Evolutionary conservation across 2,113 vertebrate genomes (phyloP), one percentile per base, ranked within the genome.

Genomic region (Catharus fuscescens): DNA sequence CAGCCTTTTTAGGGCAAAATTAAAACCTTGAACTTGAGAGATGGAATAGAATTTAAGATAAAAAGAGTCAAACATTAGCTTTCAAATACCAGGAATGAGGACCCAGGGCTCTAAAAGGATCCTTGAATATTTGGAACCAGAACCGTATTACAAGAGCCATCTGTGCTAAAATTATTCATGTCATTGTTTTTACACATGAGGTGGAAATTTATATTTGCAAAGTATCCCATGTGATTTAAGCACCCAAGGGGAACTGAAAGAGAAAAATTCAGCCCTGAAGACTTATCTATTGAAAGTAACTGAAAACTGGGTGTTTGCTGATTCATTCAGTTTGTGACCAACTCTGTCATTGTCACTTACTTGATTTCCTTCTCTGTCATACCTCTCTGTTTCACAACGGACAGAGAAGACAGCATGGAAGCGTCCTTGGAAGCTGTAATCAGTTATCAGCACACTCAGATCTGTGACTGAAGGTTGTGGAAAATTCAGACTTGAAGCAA

Each of bases 141-240:
- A 90, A 47, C 12, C 79, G 24, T 50, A 15, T 76, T 67, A 60
- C n/a, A 76, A 92, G 79, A 94, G 36, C 40, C 50, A 77, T 85
- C 74, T 82, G 48, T 76, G 62, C 48, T 86, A 60, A 76, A 93
- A 72, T 61, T 69, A 48, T 77, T 80, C 26, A n/a, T 48, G 40
- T 85, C 40, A 26, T 60, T 72, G 59, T 54, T 86, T 86, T 88
- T 65, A 57, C 21, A 80, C 23, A 52, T 1, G 1, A 84, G 38
- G 56, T 82, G 19, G 71, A 92, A 92, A 86, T 86, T 86, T 88
- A 2, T 88, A 83, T 70, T 83, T 95, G 71, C 60, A 25, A 91
- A 88, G 50, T 14, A 61, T 13, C 77, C 13, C 6, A 2, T 53
- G 47, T 65, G 80, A 62, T 61, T 77, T 66, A 67, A 86, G 50